phyloP scores from a whole-genome alignment of 37 sponge, comb jelly and placozoan species.

The Chondrilla cf. caribensis region DNA sequence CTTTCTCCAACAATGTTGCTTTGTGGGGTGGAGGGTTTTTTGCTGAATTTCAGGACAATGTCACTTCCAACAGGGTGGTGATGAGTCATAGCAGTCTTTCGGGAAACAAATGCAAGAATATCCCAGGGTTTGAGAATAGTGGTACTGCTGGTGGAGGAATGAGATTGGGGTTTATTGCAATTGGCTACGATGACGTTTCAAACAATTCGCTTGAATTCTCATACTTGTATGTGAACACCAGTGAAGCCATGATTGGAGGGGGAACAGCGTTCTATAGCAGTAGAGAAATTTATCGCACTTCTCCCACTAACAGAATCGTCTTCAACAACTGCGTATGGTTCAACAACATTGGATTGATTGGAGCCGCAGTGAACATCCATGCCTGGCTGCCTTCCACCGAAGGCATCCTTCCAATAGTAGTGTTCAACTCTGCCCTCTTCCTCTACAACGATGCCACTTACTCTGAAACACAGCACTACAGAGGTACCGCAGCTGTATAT shows the following conservation, averaged over 20 bases:
- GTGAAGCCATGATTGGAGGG: conserved; percentile 35
- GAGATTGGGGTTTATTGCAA: conserved; percentile 23
- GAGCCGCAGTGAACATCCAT: conserved; percentile 33
- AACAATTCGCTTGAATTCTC: conserved; percentile 2
- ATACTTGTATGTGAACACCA: not conserved
- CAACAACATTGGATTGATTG: conserved; percentile 23
- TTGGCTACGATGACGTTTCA: not conserved
- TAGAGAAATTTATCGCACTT: not conserved
- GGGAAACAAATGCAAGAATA: not conserved
- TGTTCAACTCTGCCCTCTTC: conserved; percentile 20
- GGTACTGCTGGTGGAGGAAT: conserved; percentile 41
- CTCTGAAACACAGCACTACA: not conserved
- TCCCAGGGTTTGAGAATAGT: not conserved
- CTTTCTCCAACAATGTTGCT: conserved; percentile 9
- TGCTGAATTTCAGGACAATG: conserved; percentile 33
- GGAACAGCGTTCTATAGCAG: conserved; percentile 32
- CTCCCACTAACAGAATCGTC: conserved; percentile 23
- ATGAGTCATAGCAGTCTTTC: not conserved
- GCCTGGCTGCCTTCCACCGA: not conserved
- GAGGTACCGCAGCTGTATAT: conserved; percentile 41
- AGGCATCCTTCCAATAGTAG: conserved; percentile 5
- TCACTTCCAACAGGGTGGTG: conserved; percentile 22
- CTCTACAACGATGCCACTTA: not conserved
- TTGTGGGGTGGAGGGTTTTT: conserved; percentile 51
- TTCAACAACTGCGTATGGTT: conserved; percentile 23